Conservation (phyloP, 2,888 invertebrate genomes). For the Sesamia inferens region DNA sequence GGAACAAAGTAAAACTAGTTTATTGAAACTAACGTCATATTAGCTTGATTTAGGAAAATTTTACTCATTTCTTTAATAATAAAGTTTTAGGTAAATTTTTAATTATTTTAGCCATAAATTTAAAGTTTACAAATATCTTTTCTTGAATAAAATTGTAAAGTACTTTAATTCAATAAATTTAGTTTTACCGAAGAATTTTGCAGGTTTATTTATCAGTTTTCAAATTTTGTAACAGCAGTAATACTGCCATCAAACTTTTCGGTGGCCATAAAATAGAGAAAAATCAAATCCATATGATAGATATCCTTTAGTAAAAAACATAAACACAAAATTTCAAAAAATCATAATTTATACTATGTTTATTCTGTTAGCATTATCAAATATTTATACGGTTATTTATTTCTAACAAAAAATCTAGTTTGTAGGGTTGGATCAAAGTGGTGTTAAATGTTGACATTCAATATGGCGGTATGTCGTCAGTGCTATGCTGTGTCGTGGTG, state of each 20-base stretch:
- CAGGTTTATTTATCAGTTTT: constrained; percentile 24
- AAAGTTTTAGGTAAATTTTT: not conserved
- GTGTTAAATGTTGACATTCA: constrained; percentile 93
- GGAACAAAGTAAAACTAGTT: not conserved
- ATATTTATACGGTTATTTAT: constrained; percentile 64
- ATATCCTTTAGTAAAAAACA: constrained; percentile 83
- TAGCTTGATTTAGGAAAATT: not conserved
- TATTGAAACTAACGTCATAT: not conserved
- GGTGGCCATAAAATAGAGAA: constrained; percentile 75
- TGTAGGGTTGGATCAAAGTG: constrained; percentile 81
- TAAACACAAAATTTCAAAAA: constrained; percentile 86
- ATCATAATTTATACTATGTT: constrained; percentile 70
- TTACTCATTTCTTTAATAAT: not conserved
- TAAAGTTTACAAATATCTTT: not conserved
- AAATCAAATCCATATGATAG: constrained; percentile 80
- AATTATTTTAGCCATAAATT: not conserved
- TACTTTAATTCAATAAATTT: not conserved
- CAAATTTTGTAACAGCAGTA: constrained; percentile 38
- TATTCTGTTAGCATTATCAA: constrained; percentile 62
- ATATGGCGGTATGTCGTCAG: constrained; percentile 99
- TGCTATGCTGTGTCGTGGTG: constrained; percentile 99
- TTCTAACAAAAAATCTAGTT: constrained; percentile 67
- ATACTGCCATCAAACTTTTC: constrained; percentile 64
- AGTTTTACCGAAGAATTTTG: not conserved
- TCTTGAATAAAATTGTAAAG: not conserved